A percentile compares a stretch with the other conserved stretches of the same genome.
phyloP scores from a whole-genome alignment of 92 coral and sea anemone genomes.

The Porites evermanni region DNA sequence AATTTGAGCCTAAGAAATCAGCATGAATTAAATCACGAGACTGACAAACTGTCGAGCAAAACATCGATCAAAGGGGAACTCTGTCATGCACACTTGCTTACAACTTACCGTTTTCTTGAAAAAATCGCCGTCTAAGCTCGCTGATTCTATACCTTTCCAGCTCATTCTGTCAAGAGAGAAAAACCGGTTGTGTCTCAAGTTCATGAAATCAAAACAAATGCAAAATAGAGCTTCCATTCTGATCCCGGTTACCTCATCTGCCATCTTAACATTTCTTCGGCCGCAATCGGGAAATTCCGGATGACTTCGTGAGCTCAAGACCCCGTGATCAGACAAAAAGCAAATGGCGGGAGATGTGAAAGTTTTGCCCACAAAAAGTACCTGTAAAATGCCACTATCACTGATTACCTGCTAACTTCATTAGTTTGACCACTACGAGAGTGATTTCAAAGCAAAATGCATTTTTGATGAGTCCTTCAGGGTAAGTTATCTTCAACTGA shows the following conservation, averaged over 20 bases:
- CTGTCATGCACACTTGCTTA: background rate
- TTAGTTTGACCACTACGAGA: slow-evolving; percentile 1
- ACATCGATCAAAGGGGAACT: background rate
- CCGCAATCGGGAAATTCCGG: slow-evolving; percentile 18
- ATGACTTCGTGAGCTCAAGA: background rate
- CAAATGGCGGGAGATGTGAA: slow-evolving; percentile 10
- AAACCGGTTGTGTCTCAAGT: background rate
- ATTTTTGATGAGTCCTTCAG: slow-evolving; percentile 52
- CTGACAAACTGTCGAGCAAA: background rate
- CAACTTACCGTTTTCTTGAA: slow-evolving; percentile 73
- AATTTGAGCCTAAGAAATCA: slow-evolving; percentile 48
- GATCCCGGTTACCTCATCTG: slow-evolving; percentile 55
- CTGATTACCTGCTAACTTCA: background rate
- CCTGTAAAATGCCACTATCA: background rate
- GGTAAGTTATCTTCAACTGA: background rate
- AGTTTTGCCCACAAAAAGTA: background rate
- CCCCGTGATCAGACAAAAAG: background rate
- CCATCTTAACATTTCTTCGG: slow-evolving; percentile 52
- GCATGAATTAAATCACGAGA: background rate
- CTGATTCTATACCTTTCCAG: slow-evolving; percentile 56
- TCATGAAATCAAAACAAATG: slow-evolving; percentile 19
- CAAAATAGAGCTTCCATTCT: background rate
- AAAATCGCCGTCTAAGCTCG: slow-evolving; percentile 73
- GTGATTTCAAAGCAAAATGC: slow-evolving; percentile 11
- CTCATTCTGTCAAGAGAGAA: slow-evolving; percentile 53